Evolutionary conservation across 1,140 invertebrate genomes (phyloP), one percentile per base, ranked within the genome.

Genomic region (Zaprionus taronus): DNA sequence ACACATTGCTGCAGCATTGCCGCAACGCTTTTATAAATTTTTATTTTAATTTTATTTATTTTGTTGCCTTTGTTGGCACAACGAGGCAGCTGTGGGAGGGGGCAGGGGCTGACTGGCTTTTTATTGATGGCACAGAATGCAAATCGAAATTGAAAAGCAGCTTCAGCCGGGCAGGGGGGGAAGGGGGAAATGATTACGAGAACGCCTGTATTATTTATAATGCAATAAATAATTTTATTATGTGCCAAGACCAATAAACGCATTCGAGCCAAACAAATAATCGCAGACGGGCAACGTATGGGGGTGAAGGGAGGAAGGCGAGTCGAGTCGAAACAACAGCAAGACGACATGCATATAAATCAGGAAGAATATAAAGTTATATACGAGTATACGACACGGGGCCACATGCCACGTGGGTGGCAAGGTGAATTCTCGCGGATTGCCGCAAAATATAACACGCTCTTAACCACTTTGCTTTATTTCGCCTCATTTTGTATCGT

Each of bases 171-270:
- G 66, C 61, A 71, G 26, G 49, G 67, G 49, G 67, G 20, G 17
- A 22, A 5, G 14, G 36, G 28, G 51, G 47, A 31, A 60, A 83
- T 83, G 83, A 89, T 86, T 89, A 89, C 77, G 67, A 72, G 60
- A 51, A 51, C 56, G 55, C 65, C 72, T 81, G 78, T 81, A 72
- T 72, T 72, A 75, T 80, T 85, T 91, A 91, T 90, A 90, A 85
- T 90, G 85, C 77, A 90, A 90, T 90, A 90, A 90, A 90, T 87
- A 87, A 81, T 90, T 90, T 90, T 91, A 90, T 90, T 90, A 82
- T 82, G 81, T 90, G 79, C 79, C 75, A 76, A 85, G 77, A 73
- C 69, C 83, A 80, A 87, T 87, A 87, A 87, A 87, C 73, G 83
- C 84, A 87, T 83, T 67, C 79, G 61, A 66, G 72, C 57, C 73